Percentiles rank a stretch among this genome's conserved stretches.
phyloP scores from a whole-genome alignment of 2,888 invertebrate species.

The Pammene fasciana region DNA sequence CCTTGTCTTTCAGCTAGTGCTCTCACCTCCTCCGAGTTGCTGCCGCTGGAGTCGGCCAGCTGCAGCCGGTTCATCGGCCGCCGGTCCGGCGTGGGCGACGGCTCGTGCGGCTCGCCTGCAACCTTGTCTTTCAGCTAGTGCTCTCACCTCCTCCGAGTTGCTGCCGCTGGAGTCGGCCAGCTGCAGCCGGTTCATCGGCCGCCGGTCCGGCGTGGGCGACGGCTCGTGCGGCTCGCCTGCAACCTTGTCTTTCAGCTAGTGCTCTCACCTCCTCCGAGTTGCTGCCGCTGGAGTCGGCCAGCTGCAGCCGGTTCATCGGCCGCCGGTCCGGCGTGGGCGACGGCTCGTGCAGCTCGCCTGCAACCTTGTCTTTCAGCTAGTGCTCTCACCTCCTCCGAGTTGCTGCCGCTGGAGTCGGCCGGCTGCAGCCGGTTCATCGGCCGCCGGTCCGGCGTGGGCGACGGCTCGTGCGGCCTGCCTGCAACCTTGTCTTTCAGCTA shows the following conservation, averaged over 20 bases:
- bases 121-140: constrained; percentile 62
- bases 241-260: constrained; percentile 44
- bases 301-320: constrained; percentile 47
- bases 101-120: constrained; percentile 43
- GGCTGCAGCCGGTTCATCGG: constrained; percentile 82
- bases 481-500: constrained; percentile 44
- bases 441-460: constrained; percentile 66
- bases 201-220: constrained; percentile 63
- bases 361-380: constrained; percentile 48
- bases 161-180: constrained; percentile 83
- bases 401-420: constrained; percentile 82
- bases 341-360: constrained; percentile 41
- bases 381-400: constrained; percentile 80
- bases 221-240: constrained; percentile 44
- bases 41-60: constrained; percentile 82
- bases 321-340: too few relatives aligned
- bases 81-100: constrained; percentile 63
- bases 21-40: constrained; percentile 78
- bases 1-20: constrained; percentile 83
- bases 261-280: constrained; percentile 87
- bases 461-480: constrained; percentile 44
- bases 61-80: constrained; percentile 83
- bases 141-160: constrained; percentile 75
- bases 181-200: constrained; percentile 82
- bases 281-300: constrained; percentile 85